Conservation (phyloP, 2,888 invertebrate genomes). For the Octodonta nipae region DNA sequence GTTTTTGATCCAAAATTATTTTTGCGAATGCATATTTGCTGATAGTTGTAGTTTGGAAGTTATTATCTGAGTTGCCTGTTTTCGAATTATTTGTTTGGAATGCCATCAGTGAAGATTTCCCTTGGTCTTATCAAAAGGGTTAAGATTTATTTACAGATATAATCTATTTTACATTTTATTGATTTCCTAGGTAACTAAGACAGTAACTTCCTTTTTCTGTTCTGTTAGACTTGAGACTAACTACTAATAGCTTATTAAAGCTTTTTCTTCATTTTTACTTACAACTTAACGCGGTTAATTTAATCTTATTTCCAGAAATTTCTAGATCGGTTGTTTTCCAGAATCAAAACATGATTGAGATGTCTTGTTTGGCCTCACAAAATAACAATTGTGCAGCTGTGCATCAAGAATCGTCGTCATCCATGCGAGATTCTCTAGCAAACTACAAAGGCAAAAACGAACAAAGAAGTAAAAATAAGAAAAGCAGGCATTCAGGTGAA, state of each 20-base stretch:
- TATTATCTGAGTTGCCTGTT: too few relatives aligned
- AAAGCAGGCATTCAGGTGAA: neutral
- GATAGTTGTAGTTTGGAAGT: too few relatives aligned
- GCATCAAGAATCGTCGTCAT: constrained; percentile 9
- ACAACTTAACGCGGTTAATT: constrained; percentile 37
- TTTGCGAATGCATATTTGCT: too few relatives aligned
- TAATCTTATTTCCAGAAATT: constrained; percentile 37
- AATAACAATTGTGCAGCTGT: constrained; percentile 44
- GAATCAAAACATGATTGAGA: constrained; percentile 48
- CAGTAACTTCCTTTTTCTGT: too few relatives aligned
- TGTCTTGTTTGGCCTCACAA: constrained; percentile 50
- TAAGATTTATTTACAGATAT: too few relatives aligned
- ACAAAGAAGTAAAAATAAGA: constrained; percentile 13
- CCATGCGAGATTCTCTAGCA: constrained; percentile 7
- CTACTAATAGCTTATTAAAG: constrained; percentile 26
- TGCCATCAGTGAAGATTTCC: too few relatives aligned
- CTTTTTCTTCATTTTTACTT: constrained; percentile 25
- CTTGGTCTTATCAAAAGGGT: too few relatives aligned
- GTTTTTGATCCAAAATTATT: too few relatives aligned
- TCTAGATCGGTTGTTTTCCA: constrained; percentile 40
- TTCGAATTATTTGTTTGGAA: too few relatives aligned
- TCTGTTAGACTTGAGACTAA: constrained; percentile 30
- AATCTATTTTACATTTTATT: too few relatives aligned
- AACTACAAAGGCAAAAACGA: constrained; percentile 13
- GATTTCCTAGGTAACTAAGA: too few relatives aligned